Evolutionary conservation across 2,888 invertebrate genomes (phyloP), one percentile per base, ranked within the genome.

Genomic region (Acronicta alni): DNA sequence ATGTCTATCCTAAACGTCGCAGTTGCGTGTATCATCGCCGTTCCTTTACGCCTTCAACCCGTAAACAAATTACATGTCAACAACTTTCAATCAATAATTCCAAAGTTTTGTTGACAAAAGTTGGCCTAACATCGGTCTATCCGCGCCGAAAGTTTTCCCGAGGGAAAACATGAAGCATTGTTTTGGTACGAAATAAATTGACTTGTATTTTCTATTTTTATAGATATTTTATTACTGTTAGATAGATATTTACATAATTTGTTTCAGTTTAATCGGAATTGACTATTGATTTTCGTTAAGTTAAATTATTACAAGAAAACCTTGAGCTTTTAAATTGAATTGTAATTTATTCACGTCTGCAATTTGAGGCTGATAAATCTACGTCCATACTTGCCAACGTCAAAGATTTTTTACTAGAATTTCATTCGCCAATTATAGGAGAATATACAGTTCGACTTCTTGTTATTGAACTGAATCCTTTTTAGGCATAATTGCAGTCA

Each of bases 101-200:
- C n/a, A 32, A 60, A 65, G 51, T 67, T 70, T 56, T 53, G 60
- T 70, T 60, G 52, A 46, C 35, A 14, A 3, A 15, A 9, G 32
- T 44, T 12, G 16, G 39, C 15, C 9, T 20, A 8, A 12, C n/a
- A 70, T 56, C 26, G 10, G n/a, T 38, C 46, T 47, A 41, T 30
- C 14, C 0, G 14, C 41, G 10, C 26, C 10, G n/a, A 56, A 66
- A 61, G 37, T 51, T 67, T 54, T 46, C 18, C n/a, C 23, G 17
- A 38, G 17, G 49, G 23, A 58, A 69, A 58, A 46, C 18, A 48
- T 20, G 41, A 23, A 52, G 16, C 32, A 37, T 35, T 62, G 1
- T 45, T 52, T 61, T 55, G 41, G 52, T 42, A 56, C 23, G 39
- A 35, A 39, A 4, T 37, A 18, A 3, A 20, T 39, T 5, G 12